Conservation (phyloP, 2,113 vertebrate genomes). For the Pelmatolapia mariae region DNA sequence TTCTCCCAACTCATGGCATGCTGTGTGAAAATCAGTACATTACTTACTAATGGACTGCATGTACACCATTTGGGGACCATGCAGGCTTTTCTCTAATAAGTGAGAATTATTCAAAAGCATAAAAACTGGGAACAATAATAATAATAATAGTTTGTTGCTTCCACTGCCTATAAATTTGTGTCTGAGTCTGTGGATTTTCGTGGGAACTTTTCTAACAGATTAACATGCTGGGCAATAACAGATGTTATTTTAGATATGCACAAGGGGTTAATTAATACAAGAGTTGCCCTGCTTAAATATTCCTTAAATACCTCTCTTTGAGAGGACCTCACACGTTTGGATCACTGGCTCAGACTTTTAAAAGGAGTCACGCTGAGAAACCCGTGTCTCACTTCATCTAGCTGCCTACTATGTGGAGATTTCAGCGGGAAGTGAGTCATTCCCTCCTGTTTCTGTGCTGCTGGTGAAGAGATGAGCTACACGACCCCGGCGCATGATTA, state of each 20-base stretch:
- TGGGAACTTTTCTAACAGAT: neutral
- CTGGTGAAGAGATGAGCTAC: constrained; percentile 36
- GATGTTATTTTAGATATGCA: neutral
- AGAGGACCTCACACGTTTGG: constrained; percentile 4
- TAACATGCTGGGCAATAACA: neutral
- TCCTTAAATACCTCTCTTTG: neutral
- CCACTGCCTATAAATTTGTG: neutral
- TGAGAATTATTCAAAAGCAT: neutral
- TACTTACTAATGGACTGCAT: neutral
- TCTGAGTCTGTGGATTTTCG: neutral
- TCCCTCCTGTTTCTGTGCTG: constrained; percentile 22
- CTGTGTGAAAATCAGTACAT: neutral
- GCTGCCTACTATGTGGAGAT: constrained; percentile 25
- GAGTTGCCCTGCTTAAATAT: constrained; percentile 18
- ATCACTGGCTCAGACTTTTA: constrained; percentile 14
- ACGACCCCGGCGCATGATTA: constrained; percentile 55
- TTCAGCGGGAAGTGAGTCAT: constrained; percentile 57
- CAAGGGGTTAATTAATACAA: neutral
- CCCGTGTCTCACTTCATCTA: constrained; percentile 30
- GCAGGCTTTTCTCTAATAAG: neutral
- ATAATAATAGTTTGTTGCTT: neutral
- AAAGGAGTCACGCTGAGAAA: constrained; percentile 16
- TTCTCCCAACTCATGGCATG: neutral
- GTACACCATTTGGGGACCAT: neutral
- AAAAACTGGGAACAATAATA: neutral